A percentile compares a stretch with the other conserved stretches of the same genome.
These are phyloP conservation scores for Sebastiscus tertius DNA, from an alignment of 2,797 vertebrate species.

Conservation along the genomic window DNA sequence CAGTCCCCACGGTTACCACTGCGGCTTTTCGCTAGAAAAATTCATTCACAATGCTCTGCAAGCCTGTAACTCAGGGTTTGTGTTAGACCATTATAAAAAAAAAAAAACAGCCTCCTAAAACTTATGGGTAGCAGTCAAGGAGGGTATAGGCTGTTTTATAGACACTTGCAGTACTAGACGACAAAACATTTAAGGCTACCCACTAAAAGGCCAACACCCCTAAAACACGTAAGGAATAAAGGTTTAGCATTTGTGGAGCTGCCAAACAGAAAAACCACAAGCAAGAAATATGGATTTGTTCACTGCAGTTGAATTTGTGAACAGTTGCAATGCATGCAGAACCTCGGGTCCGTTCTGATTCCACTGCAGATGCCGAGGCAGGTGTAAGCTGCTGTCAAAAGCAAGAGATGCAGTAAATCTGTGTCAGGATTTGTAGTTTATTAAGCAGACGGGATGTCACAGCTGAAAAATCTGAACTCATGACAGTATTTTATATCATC, in stretches of 20 bases:
- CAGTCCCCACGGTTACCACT: slow-evolving; percentile 13
- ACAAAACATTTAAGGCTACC: slow-evolving; percentile 5
- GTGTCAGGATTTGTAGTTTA: slow-evolving; percentile 19
- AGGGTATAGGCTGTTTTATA: slow-evolving; percentile 33
- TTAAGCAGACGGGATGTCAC: slow-evolving; percentile 18
- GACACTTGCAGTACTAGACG: slow-evolving; percentile 23
- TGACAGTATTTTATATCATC: slow-evolving; percentile 25
- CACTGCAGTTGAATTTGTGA: slow-evolving; percentile 4
- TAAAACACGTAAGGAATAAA: slow-evolving; percentile 2
- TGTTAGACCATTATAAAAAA: slow-evolving; percentile 10
- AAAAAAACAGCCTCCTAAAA: slow-evolving; percentile 14
- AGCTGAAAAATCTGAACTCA: slow-evolving; percentile 15
- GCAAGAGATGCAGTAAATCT: slow-evolving; percentile 27
- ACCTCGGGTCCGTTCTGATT: not conserved
- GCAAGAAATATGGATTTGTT: slow-evolving; percentile 15
- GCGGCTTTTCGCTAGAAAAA: slow-evolving; percentile 25
- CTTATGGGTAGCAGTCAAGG: slow-evolving; percentile 20
- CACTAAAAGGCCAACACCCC: slow-evolving; percentile 14
- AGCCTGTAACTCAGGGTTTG: slow-evolving; percentile 14
- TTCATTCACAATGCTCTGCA: slow-evolving; percentile 26
- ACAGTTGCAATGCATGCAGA: not conserved
- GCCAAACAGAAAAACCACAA: slow-evolving; percentile 10
- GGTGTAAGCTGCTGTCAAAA: slow-evolving; percentile 19
- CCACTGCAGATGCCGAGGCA: slow-evolving; percentile 3
- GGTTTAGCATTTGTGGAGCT: slow-evolving; percentile 13